A percentile compares a stretch with the other conserved stretches of the same genome.
Evolutionary conservation across 2,888 invertebrate species (phyloP).

Genomic region (Zaprionus bogoriensis): DNA sequence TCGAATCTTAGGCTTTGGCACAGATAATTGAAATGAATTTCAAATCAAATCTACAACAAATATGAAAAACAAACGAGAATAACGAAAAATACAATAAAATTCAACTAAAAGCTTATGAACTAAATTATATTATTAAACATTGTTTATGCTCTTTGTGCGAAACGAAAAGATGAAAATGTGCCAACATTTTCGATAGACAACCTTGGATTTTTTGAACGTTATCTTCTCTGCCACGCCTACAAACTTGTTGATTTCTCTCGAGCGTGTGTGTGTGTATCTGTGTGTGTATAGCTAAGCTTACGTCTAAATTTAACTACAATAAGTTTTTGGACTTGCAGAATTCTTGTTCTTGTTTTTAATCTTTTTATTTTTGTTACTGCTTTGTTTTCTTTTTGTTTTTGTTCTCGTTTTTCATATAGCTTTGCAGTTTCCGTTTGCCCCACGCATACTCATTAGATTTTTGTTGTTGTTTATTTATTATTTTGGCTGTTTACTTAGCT

Average conservation of each 20-base stretch:
- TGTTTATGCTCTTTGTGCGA: constrained; percentile 39
- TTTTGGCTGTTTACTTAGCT: constrained; percentile 35
- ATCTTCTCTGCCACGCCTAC: constrained; percentile 47
- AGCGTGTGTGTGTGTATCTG: constrained; percentile 22
- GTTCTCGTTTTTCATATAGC: neutral
- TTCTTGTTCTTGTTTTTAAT: constrained; percentile 17
- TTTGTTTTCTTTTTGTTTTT: constrained; percentile 14
- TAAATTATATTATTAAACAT: constrained; percentile 20
- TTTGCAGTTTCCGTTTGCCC: constrained; percentile 9
- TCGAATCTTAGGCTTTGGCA: constrained; percentile 44
- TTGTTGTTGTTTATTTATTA: constrained; percentile 19
- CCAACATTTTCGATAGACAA: constrained; percentile 40
- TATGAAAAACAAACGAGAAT: constrained; percentile 62
- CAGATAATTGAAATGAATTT: constrained; percentile 15
- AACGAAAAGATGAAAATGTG: constrained; percentile 26
- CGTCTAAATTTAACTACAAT: constrained; percentile 69
- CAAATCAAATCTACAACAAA: constrained; percentile 9
- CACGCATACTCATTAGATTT: constrained; percentile 23
- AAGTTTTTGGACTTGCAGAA: constrained; percentile 69
- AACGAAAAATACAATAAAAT: constrained; percentile 49
- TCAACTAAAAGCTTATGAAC: constrained; percentile 59
- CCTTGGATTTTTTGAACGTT: constrained; percentile 25
- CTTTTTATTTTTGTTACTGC: neutral
- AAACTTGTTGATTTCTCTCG: constrained; percentile 4
- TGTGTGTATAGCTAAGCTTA: constrained; percentile 57